Percentiles rank a stretch among this genome's conserved stretches.
These are phyloP conservation scores for Mionectes macconnelli DNA, from an alignment of 2,113 vertebrate species.

Conservation along the genomic window DNA sequence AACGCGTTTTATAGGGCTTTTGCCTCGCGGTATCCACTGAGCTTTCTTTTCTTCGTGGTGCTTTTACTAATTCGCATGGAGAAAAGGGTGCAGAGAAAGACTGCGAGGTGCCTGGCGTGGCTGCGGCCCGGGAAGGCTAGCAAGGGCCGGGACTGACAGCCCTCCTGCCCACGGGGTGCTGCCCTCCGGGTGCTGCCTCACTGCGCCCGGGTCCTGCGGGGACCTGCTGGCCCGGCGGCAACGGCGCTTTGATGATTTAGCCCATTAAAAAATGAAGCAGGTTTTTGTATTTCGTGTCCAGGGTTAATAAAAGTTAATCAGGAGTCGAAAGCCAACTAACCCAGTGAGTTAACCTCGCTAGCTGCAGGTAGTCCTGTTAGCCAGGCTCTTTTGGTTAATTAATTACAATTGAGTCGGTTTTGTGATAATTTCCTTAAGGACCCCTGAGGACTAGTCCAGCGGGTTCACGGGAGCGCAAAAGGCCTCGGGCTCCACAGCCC, in stretches of 20 bases:
- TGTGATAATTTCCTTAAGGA: constrained; percentile 35
- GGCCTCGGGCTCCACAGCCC: neutral
- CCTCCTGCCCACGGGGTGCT: neutral
- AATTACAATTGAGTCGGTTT: constrained; percentile 47
- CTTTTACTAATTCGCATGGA: neutral
- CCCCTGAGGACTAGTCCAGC: neutral
- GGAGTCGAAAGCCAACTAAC: constrained; percentile 33
- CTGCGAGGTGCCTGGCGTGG: neutral
- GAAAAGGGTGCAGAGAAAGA: neutral
- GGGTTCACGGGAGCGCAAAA: neutral
- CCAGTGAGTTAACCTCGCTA: neutral
- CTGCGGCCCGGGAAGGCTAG: neutral
- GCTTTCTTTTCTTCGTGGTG: neutral
- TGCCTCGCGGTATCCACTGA: neutral
- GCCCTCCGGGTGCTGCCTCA: neutral
- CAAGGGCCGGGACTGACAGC: neutral
- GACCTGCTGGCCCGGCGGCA: neutral
- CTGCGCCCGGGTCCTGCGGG: neutral
- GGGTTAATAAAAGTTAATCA: constrained; percentile 60
- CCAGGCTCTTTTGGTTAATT: constrained; percentile 62
- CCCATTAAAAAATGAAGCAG: neutral
- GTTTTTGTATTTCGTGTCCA: neutral
- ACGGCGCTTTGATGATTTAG: neutral
- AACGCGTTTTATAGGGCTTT: neutral
- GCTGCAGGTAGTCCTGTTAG: constrained; percentile 46